These are phyloP conservation scores for Yponomeuta malinellus DNA, from an alignment of 2,888 invertebrate species.

Conservation along the genomic window DNA sequence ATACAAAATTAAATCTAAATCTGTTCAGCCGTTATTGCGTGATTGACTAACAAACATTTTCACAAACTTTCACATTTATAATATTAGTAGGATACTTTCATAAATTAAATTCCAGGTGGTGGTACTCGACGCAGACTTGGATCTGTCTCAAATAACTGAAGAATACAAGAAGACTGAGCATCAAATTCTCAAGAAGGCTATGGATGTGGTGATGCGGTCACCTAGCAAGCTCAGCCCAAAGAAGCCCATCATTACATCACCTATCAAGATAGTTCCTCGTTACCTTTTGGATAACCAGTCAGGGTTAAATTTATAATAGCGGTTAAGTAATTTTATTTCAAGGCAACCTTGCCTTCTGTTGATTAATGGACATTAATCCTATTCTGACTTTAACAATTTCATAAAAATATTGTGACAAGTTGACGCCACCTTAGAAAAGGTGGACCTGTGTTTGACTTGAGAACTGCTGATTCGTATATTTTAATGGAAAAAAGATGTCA, in stretches of 20 bases:
- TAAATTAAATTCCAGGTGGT: conserved; percentile 66
- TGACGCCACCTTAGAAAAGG: too few relatives aligned
- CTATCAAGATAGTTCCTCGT: conserved; percentile 57
- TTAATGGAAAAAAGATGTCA: too few relatives aligned
- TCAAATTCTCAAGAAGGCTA: conserved; percentile 62
- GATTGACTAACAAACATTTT: too few relatives aligned
- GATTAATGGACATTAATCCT: neutral
- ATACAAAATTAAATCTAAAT: too few relatives aligned
- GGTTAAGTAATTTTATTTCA: conserved; percentile 9
- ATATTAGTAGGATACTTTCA: too few relatives aligned
- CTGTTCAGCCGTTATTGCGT: too few relatives aligned
- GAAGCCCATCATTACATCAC: conserved; percentile 56
- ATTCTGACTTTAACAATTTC: neutral
- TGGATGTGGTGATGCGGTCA: conserved; percentile 67
- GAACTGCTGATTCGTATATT: too few relatives aligned
- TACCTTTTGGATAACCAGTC: neutral
- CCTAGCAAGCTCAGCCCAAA: conserved; percentile 66
- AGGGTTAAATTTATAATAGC: conserved; percentile 46
- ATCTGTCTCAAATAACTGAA: conserved; percentile 78
- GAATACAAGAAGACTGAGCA: conserved; percentile 80
- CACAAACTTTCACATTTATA: too few relatives aligned
- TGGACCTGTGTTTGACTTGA: too few relatives aligned
- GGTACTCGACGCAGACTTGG: conserved; percentile 80
- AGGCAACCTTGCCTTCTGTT: neutral
- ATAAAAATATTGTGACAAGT: neutral